phyloP scores from a whole-genome alignment of 2,113 vertebrate species.

The Passer montanus region DNA sequence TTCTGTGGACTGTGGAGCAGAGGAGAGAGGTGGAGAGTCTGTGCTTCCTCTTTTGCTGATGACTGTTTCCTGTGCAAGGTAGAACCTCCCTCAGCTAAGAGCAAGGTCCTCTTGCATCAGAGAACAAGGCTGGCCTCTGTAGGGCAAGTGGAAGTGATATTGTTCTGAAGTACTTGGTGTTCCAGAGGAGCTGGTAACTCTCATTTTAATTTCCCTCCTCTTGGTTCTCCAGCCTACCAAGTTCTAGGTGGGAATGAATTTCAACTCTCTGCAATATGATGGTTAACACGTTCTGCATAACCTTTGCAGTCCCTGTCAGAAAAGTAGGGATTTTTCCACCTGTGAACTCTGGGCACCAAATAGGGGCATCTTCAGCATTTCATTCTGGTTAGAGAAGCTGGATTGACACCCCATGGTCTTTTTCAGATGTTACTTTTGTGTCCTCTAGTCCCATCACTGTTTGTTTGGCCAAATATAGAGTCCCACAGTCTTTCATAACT shows the following conservation, averaged over 20 bases:
- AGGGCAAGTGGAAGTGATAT: background rate
- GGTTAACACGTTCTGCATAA: background rate
- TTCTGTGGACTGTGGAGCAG: background rate
- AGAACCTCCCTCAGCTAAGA: background rate
- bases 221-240: background rate
- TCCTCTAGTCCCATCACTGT: background rate
- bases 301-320: background rate
- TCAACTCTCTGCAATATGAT: background rate
- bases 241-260: background rate
- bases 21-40: background rate
- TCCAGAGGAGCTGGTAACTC: background rate
- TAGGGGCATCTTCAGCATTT: background rate
- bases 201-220: background rate
- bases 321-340: background rate
- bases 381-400: background rate
- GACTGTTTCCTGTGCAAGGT: background rate
- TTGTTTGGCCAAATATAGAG: background rate
- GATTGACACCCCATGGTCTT: background rate
- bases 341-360: background rate
- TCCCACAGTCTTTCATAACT: background rate
- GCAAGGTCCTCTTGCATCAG: background rate
- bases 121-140: background rate
- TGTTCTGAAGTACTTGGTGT: background rate
- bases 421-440: background rate
- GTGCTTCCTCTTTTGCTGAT: background rate